phyloP scores from a whole-genome alignment of 1,140 invertebrate genomes.

The Stenopsyche tienmushanensis region DNA sequence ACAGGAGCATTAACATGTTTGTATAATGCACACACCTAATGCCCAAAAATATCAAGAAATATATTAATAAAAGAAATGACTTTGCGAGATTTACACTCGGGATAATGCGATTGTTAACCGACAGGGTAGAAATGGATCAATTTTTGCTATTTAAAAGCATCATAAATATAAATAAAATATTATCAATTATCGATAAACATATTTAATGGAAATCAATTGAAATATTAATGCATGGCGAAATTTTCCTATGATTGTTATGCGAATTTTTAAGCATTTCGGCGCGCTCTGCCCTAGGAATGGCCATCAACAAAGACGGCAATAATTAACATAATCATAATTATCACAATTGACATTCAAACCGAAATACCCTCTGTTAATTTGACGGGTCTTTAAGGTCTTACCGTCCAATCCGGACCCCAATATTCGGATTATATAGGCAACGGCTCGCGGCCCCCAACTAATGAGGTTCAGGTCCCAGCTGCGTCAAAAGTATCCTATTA shows the following conservation, averaged over 20 bases:
- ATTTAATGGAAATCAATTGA: not conserved
- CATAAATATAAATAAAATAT: constrained; percentile 2
- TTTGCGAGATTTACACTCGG: constrained; percentile 39
- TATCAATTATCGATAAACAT: not conserved
- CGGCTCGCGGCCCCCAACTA: constrained; percentile 21
- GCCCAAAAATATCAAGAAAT: constrained; percentile 37
- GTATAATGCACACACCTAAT: constrained; percentile 34
- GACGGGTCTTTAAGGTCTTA: not conserved
- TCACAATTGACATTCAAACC: not conserved
- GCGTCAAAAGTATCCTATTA: constrained; percentile 40
- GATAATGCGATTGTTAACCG: constrained; percentile 29
- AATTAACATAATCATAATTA: not conserved
- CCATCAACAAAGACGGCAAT: not conserved
- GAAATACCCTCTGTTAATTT: constrained; percentile 1
- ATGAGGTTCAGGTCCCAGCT: constrained; percentile 39
- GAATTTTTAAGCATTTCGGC: not conserved
- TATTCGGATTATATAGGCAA: constrained; percentile 26
- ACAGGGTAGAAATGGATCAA: constrained; percentile 23
- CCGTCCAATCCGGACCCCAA: constrained; percentile 10
- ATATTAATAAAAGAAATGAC: constrained; percentile 43
- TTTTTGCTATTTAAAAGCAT: too few species aligned
- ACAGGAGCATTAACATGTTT: constrained; percentile 30
- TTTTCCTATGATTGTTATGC: not conserved
- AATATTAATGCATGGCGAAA: not conserved
- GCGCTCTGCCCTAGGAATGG: too few species aligned